These are phyloP conservation scores for Theonella swinhoei DNA, from an alignment of 37 sponge, comb jelly and placozoan genomes.

Conservation along the genomic window DNA sequence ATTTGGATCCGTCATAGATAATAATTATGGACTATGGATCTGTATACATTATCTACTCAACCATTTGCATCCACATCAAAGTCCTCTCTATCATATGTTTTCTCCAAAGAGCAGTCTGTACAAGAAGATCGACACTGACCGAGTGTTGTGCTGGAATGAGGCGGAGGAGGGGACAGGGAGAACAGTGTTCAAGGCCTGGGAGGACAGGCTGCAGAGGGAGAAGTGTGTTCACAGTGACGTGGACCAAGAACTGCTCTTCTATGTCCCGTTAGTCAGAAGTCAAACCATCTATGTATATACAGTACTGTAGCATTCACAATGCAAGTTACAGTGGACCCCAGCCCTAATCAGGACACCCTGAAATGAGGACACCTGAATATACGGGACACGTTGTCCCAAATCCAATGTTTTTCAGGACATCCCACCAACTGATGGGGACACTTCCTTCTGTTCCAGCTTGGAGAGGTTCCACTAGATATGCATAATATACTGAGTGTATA, in stretches of 20 bases:
- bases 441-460: too few relatives aligned
- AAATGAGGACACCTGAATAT: too few relatives aligned
- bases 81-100: not conserved
- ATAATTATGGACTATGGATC: not conserved
- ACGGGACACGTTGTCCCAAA: too few relatives aligned
- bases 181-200: constrained; percentile 95
- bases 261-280: constrained; percentile 92
- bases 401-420: too few relatives aligned
- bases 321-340: too few relatives aligned
- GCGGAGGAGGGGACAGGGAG: constrained; percentile 83
- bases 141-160: constrained; percentile 92
- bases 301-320: too few relatives aligned
- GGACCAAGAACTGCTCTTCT: constrained; percentile 92
- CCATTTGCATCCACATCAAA: constrained; percentile 8
- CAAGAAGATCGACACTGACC: constrained; percentile 85
- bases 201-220: constrained; percentile 75
- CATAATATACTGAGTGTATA: too few relatives aligned
- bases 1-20: not conserved
- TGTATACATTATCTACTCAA: not conserved
- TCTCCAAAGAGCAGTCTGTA: constrained; percentile 74
- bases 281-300: too few relatives aligned
- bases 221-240: constrained; percentile 98
- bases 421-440: too few relatives aligned
- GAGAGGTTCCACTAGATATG: too few relatives aligned
- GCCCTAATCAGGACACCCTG: too few relatives aligned